Conservation (phyloP, 2,797 vertebrate species). For the Telmatherina bonti region DNA sequence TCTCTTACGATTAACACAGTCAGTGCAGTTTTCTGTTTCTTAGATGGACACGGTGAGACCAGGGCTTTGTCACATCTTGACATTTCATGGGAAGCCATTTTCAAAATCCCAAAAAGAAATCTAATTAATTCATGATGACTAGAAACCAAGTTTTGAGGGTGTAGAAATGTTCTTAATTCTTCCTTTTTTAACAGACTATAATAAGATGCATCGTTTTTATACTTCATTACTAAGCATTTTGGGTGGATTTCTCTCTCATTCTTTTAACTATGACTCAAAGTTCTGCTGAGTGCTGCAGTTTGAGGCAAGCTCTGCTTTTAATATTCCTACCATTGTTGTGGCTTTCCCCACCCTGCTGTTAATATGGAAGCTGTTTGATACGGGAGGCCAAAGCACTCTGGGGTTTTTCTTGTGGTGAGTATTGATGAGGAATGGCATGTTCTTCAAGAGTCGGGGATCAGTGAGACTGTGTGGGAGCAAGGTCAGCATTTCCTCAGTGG, state of each 20-base stretch:
- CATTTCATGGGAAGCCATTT: slow-evolving; percentile 40
- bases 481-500: slow-evolving; percentile 44
- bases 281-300: slow-evolving; percentile 50
- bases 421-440: slow-evolving; percentile 47
- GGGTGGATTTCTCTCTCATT: slow-evolving; percentile 21
- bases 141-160: slow-evolving; percentile 32
- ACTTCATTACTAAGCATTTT: slow-evolving; percentile 21
- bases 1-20: slow-evolving; percentile 53
- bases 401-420: slow-evolving; percentile 51
- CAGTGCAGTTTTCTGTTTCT: slow-evolving; percentile 31
- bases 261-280: slow-evolving; percentile 21
- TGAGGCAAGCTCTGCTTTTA: slow-evolving; percentile 51
- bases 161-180: slow-evolving; percentile 15
- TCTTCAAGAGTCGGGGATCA: slow-evolving; percentile 58
- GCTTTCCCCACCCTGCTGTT: slow-evolving; percentile 45
- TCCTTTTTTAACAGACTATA: background rate
- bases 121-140: too few relatives aligned
- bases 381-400: slow-evolving; percentile 36
- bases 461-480: slow-evolving; percentile 36
- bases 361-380: slow-evolving; percentile 64
- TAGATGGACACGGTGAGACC: slow-evolving; percentile 19
- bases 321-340: slow-evolving; percentile 65
- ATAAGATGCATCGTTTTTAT: slow-evolving; percentile 9
- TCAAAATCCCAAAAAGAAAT: slow-evolving; percentile 48
- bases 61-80: slow-evolving; percentile 15